These are phyloP conservation scores for Noctilio leporinus DNA, from an alignment of 2,113 vertebrate species.

Conservation along the genomic window DNA sequence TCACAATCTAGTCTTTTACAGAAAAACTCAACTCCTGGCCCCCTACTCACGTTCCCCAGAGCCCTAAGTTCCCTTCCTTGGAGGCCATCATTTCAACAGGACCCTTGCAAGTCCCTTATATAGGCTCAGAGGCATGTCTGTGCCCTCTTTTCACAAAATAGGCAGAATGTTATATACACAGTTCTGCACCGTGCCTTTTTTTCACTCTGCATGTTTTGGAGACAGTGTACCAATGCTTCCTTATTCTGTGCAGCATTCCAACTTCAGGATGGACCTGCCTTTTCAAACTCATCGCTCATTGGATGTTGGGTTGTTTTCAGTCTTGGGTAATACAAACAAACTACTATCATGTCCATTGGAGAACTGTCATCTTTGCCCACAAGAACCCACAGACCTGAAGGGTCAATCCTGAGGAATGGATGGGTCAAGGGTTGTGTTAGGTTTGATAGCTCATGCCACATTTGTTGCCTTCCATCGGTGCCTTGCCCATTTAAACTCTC, in stretches of 20 bases:
- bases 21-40: not conserved
- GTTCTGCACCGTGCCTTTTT: not conserved
- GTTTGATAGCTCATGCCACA: not conserved
- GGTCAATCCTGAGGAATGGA: not conserved
- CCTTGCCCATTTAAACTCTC: not conserved
- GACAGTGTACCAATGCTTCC: not conserved
- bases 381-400: not conserved
- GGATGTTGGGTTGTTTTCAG: not conserved
- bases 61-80: not conserved
- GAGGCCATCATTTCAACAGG: not conserved
- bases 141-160: not conserved
- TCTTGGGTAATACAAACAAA: not conserved
- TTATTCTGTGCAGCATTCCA: not conserved
- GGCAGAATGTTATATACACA: not conserved
- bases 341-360: too few relatives aligned
- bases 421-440: not conserved
- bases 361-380: not conserved
- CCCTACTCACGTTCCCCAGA: not conserved
- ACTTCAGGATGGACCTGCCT: not conserved
- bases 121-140: rapidly evolving
- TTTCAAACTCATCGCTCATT: not conserved
- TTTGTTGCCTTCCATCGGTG: not conserved
- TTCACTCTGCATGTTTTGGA: not conserved
- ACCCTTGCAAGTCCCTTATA: not conserved
- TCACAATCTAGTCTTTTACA: not conserved